Evolutionary conservation across 2,797 vertebrate species (phyloP), one percentile per base, ranked within the genome.

Genomic region (Yasuhikotakia modesta): DNA sequence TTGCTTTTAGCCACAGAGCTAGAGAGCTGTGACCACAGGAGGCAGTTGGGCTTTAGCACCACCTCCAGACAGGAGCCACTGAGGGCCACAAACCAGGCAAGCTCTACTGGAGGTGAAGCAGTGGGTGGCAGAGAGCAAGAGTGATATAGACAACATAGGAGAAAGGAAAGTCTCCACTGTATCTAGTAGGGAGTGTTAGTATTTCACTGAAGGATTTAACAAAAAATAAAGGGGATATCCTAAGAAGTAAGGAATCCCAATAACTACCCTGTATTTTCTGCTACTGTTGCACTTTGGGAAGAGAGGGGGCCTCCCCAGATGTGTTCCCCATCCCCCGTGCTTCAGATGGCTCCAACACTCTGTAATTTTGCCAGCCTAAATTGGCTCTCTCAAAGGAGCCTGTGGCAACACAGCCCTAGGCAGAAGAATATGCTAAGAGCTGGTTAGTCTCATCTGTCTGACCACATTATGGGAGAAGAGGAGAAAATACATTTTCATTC

Each of bases 1-100:
- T 78, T 77, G 65, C 79, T 68, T 58, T 81, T 57, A 75, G 76
- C 76, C 76, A 78, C 76, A 86, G 73, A 70, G 73, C 64, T 58
- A 50, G 53, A 78, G 70, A 84, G 79, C 80, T 80, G 80, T 79
- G 80, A 83, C 79, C 85, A 81, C 85, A 84, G 74, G 70, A 80
- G 82, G 80, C 82, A 81, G 66, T 78, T 70, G 52, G 85, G 71
- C 76, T 79, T 73, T 53, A 73, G 78, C 83, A 60, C 69, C 78
- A 76, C 83, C 79, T 80, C 79, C 76, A 81, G 46, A 61, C 76
- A 73, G 69, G 53, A 85, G 72, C 73, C 70, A 78, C 73, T 11
- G 12, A 76, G 48, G 71, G 32, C 75, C 55, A n/a, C 50, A 24
- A 43, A 50, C 69, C 73, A 66, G 73, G 69, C 22, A 0, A 53